phyloP scores from a whole-genome alignment of 2,888 invertebrate species.

The Melinaea marsaeus region DNA sequence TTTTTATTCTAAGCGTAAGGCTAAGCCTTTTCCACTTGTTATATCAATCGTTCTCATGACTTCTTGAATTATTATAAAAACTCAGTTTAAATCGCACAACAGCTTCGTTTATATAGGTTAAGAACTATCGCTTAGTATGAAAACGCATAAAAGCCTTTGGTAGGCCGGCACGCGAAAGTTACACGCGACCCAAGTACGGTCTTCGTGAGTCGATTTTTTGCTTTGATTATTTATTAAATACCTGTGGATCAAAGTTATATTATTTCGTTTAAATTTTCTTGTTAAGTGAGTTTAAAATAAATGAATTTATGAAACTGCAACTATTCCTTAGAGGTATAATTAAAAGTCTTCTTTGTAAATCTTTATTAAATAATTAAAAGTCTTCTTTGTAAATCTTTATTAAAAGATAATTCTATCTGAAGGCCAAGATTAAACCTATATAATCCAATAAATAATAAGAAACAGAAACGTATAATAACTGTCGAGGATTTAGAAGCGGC shows the following conservation, averaged over 20 bases:
- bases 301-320: no score
- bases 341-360: no score
- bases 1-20: neutral
- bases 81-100: conserved; percentile 40
- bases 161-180: conserved; percentile 55
- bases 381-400: no score
- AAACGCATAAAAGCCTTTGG: conserved; percentile 63
- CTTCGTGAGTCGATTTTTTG: conserved; percentile 37
- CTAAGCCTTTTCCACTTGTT: neutral
- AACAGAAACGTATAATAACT: no score
- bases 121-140: conserved; percentile 55
- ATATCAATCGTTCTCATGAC: neutral
- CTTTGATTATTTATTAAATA: no score
- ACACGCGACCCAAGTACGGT: conserved; percentile 52
- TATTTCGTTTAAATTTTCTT: neutral
- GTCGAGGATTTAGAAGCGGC: no score
- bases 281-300: no score
- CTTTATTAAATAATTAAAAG: no score
- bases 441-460: no score
- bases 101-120: conserved; percentile 55
- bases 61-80: conserved; percentile 16
- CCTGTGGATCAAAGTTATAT: neutral
- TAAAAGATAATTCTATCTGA: no score
- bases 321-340: no score
- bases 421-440: no score